Conservation (phyloP, 2,113 vertebrate genomes). For the Lycaon pictus region DNA sequence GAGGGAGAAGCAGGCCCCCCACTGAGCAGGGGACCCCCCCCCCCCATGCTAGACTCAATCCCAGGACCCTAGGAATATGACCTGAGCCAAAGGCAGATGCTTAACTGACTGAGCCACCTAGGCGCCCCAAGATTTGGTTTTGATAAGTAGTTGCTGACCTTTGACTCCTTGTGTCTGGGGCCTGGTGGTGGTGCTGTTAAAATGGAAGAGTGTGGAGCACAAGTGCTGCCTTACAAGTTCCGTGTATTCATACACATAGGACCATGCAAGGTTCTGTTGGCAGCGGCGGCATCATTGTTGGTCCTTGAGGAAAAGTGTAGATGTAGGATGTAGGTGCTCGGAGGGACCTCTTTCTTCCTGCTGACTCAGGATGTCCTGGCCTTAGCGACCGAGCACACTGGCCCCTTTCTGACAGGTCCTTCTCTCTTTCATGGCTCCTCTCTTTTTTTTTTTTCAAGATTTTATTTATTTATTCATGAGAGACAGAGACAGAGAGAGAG, state of each 20-base stretch:
- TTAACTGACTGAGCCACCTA: too few relatives aligned
- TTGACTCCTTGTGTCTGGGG: not conserved
- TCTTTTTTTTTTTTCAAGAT: not conserved
- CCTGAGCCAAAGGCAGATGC: too few relatives aligned
- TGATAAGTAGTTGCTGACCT: not conserved
- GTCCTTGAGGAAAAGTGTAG: not conserved
- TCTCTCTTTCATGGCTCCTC: not conserved
- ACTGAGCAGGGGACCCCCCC: too few relatives aligned
- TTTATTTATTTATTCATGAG: too few relatives aligned
- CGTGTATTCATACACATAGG: rapidly evolving
- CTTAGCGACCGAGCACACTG: not conserved
- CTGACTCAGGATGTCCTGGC: not conserved
- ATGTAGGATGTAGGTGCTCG: not conserved
- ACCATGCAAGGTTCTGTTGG: rapidly evolving
- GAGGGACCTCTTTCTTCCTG: not conserved
- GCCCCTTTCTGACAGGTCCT: not conserved
- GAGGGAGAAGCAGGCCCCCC: too few relatives aligned
- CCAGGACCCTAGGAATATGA: too few relatives aligned
- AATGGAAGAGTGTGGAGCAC: rapidly evolving
- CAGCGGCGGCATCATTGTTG: rapidly evolving
- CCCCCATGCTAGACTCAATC: too few relatives aligned
- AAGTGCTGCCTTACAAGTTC: rapidly evolving
- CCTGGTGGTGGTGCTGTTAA: not conserved
- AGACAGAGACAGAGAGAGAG: too few relatives aligned
- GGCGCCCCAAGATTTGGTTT: not conserved